phyloP scores from a whole-genome alignment of 2,113 vertebrate species.

The Scalopus aquaticus region DNA sequence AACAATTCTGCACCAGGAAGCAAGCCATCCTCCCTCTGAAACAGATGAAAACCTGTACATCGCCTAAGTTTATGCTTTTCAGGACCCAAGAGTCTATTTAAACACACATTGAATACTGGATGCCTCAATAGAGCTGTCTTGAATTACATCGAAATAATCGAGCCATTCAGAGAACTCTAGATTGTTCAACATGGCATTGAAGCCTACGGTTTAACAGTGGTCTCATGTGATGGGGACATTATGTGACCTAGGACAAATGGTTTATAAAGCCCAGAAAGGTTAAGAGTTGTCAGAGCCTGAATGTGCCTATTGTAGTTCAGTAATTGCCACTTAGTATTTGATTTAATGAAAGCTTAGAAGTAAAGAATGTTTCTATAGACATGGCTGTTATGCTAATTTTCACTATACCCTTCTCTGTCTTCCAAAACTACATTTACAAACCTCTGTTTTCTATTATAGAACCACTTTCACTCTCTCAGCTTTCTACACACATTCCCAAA shows the following conservation, averaged over 20 bases:
- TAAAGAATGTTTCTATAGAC: slow-evolving; percentile 82
- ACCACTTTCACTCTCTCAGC: slow-evolving; percentile 51
- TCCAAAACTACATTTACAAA: slow-evolving; percentile 73
- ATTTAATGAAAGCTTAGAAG: slow-evolving; percentile 82
- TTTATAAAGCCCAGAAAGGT: slow-evolving; percentile 78
- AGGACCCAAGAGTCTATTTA: slow-evolving; percentile 45
- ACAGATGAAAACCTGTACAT: slow-evolving; percentile 17
- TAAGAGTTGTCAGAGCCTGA: slow-evolving; percentile 83
- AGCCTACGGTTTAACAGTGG: slow-evolving; percentile 61
- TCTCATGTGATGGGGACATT: slow-evolving; percentile 76
- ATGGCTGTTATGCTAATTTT: slow-evolving; percentile 75
- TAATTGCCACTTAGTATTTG: slow-evolving; percentile 83
- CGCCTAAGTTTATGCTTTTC: slow-evolving; percentile 4
- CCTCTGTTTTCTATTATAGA: slow-evolving; percentile 57
- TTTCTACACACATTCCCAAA: slow-evolving; percentile 50
- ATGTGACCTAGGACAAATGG: slow-evolving; percentile 78
- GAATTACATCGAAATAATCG: slow-evolving; percentile 80
- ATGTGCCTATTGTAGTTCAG: slow-evolving; percentile 82
- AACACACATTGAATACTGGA: slow-evolving; percentile 34
- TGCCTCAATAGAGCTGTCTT: slow-evolving; percentile 72
- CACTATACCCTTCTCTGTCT: slow-evolving; percentile 76
- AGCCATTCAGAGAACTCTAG: slow-evolving; percentile 73
- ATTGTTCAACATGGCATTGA: slow-evolving; percentile 60
- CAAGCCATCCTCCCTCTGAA: not conserved
- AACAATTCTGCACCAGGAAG: slow-evolving; percentile 1